phyloP scores from a whole-genome alignment of 2,888 invertebrate species.

The Eupeodes latifasciatus region DNA sequence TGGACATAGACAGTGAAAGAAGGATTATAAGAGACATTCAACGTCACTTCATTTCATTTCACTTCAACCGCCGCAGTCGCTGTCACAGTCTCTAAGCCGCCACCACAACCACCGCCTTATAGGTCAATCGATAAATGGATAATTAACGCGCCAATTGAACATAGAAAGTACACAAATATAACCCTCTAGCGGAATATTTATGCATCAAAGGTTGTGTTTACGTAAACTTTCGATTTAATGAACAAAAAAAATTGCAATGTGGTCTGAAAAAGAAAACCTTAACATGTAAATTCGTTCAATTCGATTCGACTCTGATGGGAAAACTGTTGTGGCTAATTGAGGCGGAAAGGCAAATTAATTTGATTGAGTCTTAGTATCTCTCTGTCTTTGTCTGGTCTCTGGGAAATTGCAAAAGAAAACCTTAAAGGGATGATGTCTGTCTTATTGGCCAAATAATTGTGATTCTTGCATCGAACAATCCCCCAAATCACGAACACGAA shows the following conservation, averaged over 20 bases:
- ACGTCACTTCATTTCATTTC: not conserved
- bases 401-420: constrained; percentile 44
- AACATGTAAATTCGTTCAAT: too few species aligned
- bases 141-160: constrained; percentile 53
- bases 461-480: not conserved
- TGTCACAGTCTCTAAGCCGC: too few species aligned
- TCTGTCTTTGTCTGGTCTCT: constrained; percentile 5
- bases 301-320: not conserved
- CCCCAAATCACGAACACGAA: constrained; percentile 71
- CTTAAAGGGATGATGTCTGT: constrained; percentile 56
- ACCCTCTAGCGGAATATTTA: not conserved
- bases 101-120: constrained; percentile 1
- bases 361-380: constrained; percentile 20
- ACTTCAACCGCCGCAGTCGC: too few species aligned
- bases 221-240: constrained; percentile 31
- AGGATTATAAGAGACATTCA: constrained; percentile 7
- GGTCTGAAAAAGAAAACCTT: not conserved
- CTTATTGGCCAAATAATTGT: constrained; percentile 15
- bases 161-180: constrained; percentile 26
- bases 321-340: constrained; percentile 37
- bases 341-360: constrained; percentile 57
- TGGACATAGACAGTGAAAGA: constrained; percentile 12
- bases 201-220: not conserved
- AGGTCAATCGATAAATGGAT: constrained; percentile 53
- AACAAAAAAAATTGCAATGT: constrained; percentile 1